phyloP scores from a whole-genome alignment of 1,140 invertebrate genomes.

The Pseudomyrmex dendroicus region DNA sequence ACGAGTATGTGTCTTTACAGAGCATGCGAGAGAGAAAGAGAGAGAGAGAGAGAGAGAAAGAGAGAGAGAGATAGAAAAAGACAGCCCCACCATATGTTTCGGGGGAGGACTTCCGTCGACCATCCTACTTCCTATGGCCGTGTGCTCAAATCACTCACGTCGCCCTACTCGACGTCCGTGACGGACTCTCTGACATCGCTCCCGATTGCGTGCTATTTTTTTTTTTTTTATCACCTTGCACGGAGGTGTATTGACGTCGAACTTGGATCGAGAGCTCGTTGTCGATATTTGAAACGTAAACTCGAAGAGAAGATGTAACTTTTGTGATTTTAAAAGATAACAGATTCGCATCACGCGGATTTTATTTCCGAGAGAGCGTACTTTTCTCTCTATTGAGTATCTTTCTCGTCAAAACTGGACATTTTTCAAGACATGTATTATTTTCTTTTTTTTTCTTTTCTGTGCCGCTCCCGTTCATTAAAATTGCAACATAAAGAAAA shows the following conservation, averaged over 20 bases:
- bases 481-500: not conserved
- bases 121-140: conserved; percentile 79
- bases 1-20: conserved; percentile 49
- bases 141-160: conserved; percentile 63
- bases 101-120: conserved; percentile 78
- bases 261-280: not conserved
- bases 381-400: too few species aligned
- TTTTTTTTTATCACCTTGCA: not conserved
- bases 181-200: too few species aligned
- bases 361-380: too few species aligned
- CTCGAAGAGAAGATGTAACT: too few species aligned
- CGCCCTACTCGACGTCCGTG: conserved; percentile 67
- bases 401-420: not conserved
- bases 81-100: conserved; percentile 69
- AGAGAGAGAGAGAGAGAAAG: conserved; percentile 9
- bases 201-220: too few species aligned
- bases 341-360: too few species aligned
- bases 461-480: not conserved
- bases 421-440: not conserved
- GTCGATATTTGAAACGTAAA: too few species aligned
- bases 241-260: not conserved
- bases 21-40: too few species aligned
- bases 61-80: conserved; percentile 8
- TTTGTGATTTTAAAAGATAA: too few species aligned
- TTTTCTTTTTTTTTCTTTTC: not conserved